Percentiles rank a stretch among this genome's conserved stretches.
phyloP scores from a whole-genome alignment of 2,797 vertebrate species.

The Silurus aristotelis region DNA sequence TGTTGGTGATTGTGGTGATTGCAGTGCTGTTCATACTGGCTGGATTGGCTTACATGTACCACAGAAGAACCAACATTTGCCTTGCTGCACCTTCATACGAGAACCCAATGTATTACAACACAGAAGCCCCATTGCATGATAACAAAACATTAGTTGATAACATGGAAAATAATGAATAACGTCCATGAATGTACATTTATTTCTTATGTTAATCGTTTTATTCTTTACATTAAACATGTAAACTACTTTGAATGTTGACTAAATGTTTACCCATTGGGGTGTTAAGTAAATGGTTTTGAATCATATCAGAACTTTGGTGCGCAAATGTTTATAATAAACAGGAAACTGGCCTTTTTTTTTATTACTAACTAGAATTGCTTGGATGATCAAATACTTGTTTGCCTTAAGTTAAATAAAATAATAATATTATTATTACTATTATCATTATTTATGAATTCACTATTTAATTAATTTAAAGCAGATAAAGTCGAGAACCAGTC shows the following conservation, averaged over 20 bases:
- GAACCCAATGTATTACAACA: constrained; percentile 42
- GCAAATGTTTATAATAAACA: background rate
- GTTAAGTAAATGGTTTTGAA: background rate
- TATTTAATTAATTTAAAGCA: no score
- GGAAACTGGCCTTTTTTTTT: background rate
- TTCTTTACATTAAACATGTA: background rate
- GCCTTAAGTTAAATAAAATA: background rate
- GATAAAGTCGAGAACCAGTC: no score
- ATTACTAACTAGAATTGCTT: background rate
- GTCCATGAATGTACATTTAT: background rate
- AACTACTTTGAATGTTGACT: background rate
- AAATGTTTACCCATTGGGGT: background rate
- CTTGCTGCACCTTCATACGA: constrained; percentile 28
- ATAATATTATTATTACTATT: no score
- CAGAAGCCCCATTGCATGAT: constrained; percentile 20
- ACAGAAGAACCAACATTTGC: constrained; percentile 10
- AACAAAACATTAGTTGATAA: constrained; percentile 42
- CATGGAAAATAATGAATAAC: constrained; percentile 28
- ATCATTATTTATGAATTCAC: no score
- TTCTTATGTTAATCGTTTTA: background rate
- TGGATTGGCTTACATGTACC: constrained; percentile 41
- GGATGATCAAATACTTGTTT: background rate
- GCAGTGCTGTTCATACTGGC: constrained; percentile 36
- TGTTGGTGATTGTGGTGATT: constrained; percentile 35
- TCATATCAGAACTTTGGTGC: background rate